Evolutionary conservation across 2,888 invertebrate genomes (phyloP), one percentile per base, ranked within the genome.

Genomic region (Ctena decussata): DNA sequence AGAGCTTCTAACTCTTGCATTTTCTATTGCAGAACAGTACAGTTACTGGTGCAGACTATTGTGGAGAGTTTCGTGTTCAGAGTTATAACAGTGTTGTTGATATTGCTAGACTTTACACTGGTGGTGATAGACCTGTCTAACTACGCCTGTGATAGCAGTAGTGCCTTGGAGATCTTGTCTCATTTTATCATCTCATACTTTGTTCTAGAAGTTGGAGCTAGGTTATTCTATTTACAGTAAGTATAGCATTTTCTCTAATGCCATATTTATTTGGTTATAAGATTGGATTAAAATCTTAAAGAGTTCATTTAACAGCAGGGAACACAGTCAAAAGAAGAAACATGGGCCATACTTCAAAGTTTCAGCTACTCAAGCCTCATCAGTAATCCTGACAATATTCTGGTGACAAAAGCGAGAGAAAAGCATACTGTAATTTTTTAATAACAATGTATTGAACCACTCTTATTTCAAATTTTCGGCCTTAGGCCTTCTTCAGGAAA

Each of bases 151-250:
- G 87, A 87, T 37, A 79, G 84, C 35, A 84, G 82, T 75, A 89
- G 87, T 60, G 87, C 80, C 73, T 77, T 95, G n/a, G 95, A 96
- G 79, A 92, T 94, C 35, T 86, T 94, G 27, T 95, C 96, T 39
- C 94, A 96, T 70, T 91, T 94, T 83, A 95, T 96, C 85, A 95
- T 96, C 44, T 91, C 93, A 18, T 95, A 95, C 84, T 96, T 96
- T 89, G 91, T 96, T 60, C 82, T 96, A 5, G 96, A 96, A 91
- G 94, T 96, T 44, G 85, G 84, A 49, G 91, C 96, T 0, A 92
- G 96, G 78, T 94, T 96, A 41, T 94, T 96, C 89, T 96, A 94
- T 49, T 92, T 95, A 84, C 95, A 95, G 96, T 96, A 92, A 92
- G 95, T 87, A 72, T 69, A 57, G 41, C 41, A 49, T 49, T 3